Base-by-base conservation (phyloP, 2,113 vertebrate genomes). In the Smithornis capensis region DNA sequence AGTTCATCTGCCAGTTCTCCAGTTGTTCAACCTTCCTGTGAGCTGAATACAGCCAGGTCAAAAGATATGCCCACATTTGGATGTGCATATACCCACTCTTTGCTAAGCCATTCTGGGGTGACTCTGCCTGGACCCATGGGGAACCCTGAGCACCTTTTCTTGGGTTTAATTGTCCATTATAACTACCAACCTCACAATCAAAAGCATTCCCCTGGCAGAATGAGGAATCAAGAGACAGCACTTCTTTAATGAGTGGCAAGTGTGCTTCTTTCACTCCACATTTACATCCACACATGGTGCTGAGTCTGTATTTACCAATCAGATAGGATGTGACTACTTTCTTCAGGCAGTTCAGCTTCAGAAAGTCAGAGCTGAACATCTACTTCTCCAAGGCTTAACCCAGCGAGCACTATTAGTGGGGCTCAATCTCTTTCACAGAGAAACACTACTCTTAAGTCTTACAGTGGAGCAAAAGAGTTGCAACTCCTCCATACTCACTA, bases 211-310 rank as follows among this genome's bases (percentile, higher is more conserved):
- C 92, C 62, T 25, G 13, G 82, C 65, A 89, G 81, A 94, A 76
- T 19, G 69, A 96, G 71, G 45, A 92, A 83, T 68, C 94, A 96
- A 96, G 79, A 90, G 89, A 64, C 80, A 75, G 35, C 75, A 94
- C 75, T 86, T 53, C 94, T 96, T 89, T 50, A 96, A 93, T 19
- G 47, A 69, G 73, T 94, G 70, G 47, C 82, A 94, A 94, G 45
- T 52, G 21, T 89, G 45, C 88, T 94, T 50, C 49, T 57, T 19
- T 27, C 28, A 47, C 1, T 1, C 44, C 33, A 4, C 8, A 19
- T n/a, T 27, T 4, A 12, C 4, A 10, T 4, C 23, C 18, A 44
- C 29, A 38, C n/a, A 16, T 0, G 2, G n/a, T 5, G 2, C 83
- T 52, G 14, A 78, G 33, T 13, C 23, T 29, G 31, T 49, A 63